These are phyloP conservation scores for Istiophorus platypterus DNA, from an alignment of 2,113 vertebrate genomes.

Conservation along the genomic window DNA sequence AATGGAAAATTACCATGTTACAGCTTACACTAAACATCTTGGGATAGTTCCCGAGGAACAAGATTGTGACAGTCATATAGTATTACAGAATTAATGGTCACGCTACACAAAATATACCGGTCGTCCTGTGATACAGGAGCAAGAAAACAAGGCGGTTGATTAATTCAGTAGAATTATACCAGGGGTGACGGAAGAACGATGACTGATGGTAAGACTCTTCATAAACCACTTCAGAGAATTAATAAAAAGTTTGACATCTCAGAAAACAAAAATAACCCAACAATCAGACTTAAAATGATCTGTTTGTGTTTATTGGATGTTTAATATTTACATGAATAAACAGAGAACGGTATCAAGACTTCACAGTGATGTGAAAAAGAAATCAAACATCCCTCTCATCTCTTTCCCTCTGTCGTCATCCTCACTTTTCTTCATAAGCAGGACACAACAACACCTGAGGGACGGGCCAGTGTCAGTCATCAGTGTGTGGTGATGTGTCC, in stretches of 20 bases:
- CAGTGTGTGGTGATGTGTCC: neutral
- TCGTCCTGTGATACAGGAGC: too few relatives aligned
- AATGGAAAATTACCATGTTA: neutral
- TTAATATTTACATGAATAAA: constrained; percentile 39
- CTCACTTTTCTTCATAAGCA: neutral
- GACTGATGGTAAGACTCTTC: neutral
- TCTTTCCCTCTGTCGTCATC: neutral
- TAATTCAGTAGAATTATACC: neutral
- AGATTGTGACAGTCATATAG: too few relatives aligned
- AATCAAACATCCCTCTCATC: neutral
- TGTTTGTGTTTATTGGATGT: constrained; percentile 25
- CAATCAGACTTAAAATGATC: neutral
- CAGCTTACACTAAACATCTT: neutral
- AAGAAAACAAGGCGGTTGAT: neutral
- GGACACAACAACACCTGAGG: neutral
- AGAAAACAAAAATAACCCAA: neutral
- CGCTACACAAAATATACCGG: too few relatives aligned
- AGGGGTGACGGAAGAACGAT: neutral
- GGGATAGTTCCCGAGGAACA: too few relatives aligned
- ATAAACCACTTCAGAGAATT: neutral
- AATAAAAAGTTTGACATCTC: neutral
- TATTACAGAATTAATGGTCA: too few relatives aligned
- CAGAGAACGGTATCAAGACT: constrained; percentile 6
- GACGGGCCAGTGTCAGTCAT: neutral
- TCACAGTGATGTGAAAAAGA: neutral